Evolutionary conservation across 2,113 vertebrate species (phyloP), one percentile per base, ranked within the genome.

Genomic region (Bostrychus sinensis): DNA sequence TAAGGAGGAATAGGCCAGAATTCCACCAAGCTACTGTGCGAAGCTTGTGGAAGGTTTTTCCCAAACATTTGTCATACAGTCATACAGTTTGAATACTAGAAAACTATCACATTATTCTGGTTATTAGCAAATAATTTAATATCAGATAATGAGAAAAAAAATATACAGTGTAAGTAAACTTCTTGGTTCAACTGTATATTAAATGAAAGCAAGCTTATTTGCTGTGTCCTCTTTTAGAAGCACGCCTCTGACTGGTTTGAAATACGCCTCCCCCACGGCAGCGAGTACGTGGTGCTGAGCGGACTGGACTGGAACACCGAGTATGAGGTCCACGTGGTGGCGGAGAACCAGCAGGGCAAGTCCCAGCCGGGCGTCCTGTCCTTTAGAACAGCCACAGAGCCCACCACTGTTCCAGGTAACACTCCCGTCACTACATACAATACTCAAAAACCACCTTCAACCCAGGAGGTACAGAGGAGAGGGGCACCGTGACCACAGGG

Each of bases 281-380:
- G 95, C 0, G 93, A 98, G 72, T 92, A 95, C 4, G 85, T 94
- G 19, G 70, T 94, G 84, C 94, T 99, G 59, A 93, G 82, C 12
- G 85, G 94, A 1, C 92, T 99, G 78, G 96, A 98, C 12, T 99
- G 97, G 96, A 95, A 98, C 6, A 95, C 95, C 0, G 97, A 99
- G 62, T 99, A 99, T 0, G 96, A 97, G 79, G 91, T 99, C 14
- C 91, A 81, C 1, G 95, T 98, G 68, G 86, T 96, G 41, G 97
- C 97, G 0, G 95, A 97, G 85, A 99, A 99, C 77, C 94, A 95
- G 86, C 94, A 95, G 79, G 97, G 97, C 55, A 94, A 93, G 38
- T 99, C 97, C 39, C 83, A 93, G 17, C 91, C 96, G 0, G 94
- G 94, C 14, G 77, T 81, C 57, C 84, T 94, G 23, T 89, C 91